Evolutionary conservation across 2,113 vertebrate genomes (phyloP).

Genomic region (Uria aalge): DNA sequence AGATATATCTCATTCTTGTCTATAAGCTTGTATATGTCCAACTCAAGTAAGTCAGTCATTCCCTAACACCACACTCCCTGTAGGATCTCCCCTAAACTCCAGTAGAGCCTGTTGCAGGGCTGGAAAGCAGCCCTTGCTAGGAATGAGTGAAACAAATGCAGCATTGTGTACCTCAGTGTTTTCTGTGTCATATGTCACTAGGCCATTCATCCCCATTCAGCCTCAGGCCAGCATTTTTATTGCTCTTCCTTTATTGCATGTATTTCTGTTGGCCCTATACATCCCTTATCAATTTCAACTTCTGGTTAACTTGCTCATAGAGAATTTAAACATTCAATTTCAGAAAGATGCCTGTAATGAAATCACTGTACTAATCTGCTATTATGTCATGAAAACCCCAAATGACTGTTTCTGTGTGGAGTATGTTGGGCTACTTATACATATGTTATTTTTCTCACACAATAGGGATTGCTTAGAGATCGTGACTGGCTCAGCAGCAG

Average conservation of each 20-base stretch:
- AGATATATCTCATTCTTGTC: background rate
- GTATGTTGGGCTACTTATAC: background rate
- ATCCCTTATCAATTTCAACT: background rate
- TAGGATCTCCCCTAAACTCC: background rate
- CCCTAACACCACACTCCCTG: background rate
- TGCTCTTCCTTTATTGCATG: background rate
- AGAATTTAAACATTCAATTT: background rate
- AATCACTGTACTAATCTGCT: background rate
- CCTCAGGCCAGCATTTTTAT: background rate
- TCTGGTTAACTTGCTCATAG: background rate
- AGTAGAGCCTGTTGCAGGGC: background rate
- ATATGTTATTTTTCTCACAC: background rate
- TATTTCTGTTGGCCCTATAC: background rate
- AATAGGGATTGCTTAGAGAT: background rate
- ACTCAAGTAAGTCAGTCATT: background rate
- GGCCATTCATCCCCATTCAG: background rate
- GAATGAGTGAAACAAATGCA: background rate
- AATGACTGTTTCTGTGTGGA: background rate
- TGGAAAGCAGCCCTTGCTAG: background rate
- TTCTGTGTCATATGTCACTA: background rate
- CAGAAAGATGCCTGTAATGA: background rate
- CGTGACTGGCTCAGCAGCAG: background rate
- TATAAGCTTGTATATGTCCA: background rate
- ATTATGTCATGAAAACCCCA: background rate
- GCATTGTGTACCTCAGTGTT: background rate